Conservation (phyloP, 2,113 vertebrate genomes). For the Casuarius casuarius region DNA sequence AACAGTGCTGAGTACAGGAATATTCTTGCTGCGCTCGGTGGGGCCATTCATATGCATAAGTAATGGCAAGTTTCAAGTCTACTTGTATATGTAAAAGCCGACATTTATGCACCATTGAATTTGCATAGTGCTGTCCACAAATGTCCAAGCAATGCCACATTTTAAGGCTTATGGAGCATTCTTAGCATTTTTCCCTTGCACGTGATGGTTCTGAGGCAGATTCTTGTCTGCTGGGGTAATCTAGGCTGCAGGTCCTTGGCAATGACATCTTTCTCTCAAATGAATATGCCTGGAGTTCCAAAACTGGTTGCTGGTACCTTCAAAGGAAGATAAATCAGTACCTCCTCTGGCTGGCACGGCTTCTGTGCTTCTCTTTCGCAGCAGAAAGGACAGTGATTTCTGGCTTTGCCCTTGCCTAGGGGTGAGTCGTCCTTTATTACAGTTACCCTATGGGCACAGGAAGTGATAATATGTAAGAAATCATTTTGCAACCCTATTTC, state of each 20-base stretch:
- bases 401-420: constrained; percentile 32
- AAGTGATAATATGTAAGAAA: constrained; percentile 62
- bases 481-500: constrained; percentile 47
- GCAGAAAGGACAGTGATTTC: constrained; percentile 16
- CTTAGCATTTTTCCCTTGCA: not conserved
- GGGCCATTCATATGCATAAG: accelerated
- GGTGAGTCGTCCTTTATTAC: constrained; percentile 27
- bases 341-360: not conserved
- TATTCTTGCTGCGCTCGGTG: accelerated
- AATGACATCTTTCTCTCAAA: not conserved
- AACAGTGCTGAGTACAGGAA: not conserved
- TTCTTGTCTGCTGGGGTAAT: not conserved
- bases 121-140: not conserved
- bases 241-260: not conserved
- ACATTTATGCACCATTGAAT: not conserved
- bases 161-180: not conserved
- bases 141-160: not conserved
- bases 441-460: constrained; percentile 19
- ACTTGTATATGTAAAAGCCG: not conserved
- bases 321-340: constrained; percentile 7
- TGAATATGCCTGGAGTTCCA: not conserved
- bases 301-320: not conserved
- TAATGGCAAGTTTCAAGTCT: not conserved
- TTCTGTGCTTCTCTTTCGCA: constrained; percentile 20
- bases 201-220: not conserved